Percentiles rank a stretch among this genome's conserved stretches.
Evolutionary conservation across 2,113 vertebrate genomes (phyloP).

Genomic region (Formicarius rufipectus): DNA sequence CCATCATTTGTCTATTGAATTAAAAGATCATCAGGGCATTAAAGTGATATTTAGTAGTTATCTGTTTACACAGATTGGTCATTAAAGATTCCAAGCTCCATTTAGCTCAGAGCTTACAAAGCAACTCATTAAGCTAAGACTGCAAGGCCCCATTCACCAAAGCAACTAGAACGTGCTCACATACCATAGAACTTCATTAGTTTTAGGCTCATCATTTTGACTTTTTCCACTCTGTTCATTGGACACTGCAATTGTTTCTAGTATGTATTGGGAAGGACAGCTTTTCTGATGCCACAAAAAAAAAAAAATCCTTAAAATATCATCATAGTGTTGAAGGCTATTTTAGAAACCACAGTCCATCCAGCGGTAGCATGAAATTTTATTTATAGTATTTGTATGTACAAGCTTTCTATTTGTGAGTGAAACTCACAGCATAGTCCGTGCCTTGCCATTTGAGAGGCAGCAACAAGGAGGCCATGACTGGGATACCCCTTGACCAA

Average conservation of each 20-base stretch:
- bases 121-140: slow-evolving; percentile 2
- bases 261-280: neutral
- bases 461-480: neutral
- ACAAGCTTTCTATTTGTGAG: neutral
- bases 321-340: neutral
- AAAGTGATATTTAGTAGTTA: slow-evolving; percentile 44
- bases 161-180: neutral
- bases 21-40: slow-evolving; percentile 54
- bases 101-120: slow-evolving; percentile 46
- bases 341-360: neutral
- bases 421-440: neutral
- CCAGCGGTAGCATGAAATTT: neutral
- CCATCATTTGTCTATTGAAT: slow-evolving; percentile 48
- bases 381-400: neutral
- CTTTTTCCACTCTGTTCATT: neutral
- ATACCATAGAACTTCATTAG: neutral
- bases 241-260: neutral
- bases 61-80: slow-evolving; percentile 56
- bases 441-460: neutral
- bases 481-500: neutral
- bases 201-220: neutral
- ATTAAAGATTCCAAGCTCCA: slow-evolving; percentile 46
- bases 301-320: neutral
- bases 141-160: neutral
- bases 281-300: neutral